Evolutionary conservation across 35 echinoderm and acorn worm species (phyloP).

Genomic region (Holothuria glaberrima): DNA sequence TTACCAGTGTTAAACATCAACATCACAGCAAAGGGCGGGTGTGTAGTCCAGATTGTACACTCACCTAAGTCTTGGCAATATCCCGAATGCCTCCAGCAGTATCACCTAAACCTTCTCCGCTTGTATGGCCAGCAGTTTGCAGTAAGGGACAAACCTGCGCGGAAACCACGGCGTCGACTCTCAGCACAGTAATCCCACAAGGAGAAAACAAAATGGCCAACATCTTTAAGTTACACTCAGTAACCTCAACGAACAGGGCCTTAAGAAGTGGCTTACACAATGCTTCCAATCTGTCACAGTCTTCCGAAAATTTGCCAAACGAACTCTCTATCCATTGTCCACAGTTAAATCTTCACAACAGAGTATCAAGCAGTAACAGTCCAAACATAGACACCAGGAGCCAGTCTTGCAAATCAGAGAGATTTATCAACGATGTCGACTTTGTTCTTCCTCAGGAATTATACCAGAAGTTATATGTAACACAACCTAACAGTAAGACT

Average conservation of each 20-base stretch:
- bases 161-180: neutral
- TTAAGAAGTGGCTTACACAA: constrained; percentile 29
- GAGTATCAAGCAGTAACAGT: too few species aligned
- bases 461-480: constrained; percentile 43
- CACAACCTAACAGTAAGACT: constrained; percentile 11
- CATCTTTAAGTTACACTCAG: constrained; percentile 26
- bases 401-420: neutral
- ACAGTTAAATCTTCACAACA: too few species aligned
- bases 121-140: constrained; percentile 37
- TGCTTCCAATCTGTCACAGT: constrained; percentile 43
- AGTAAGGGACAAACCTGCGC: constrained; percentile 23
- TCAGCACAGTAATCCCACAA: neutral
- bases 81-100: constrained; percentile 53
- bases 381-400: too few species aligned
- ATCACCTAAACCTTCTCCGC: constrained; percentile 14
- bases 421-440: constrained; percentile 12
- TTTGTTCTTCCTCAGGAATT: constrained; percentile 54
- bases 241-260: constrained; percentile 29
- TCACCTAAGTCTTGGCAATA: neutral
- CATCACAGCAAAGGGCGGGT: too few species aligned
- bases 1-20: too few species aligned
- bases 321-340: neutral
- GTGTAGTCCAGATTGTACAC: too few species aligned
- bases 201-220: constrained; percentile 34
- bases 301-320: constrained; percentile 39